Evolutionary conservation across 2,888 invertebrate species (phyloP).

Genomic region (Dorcus hopei): DNA sequence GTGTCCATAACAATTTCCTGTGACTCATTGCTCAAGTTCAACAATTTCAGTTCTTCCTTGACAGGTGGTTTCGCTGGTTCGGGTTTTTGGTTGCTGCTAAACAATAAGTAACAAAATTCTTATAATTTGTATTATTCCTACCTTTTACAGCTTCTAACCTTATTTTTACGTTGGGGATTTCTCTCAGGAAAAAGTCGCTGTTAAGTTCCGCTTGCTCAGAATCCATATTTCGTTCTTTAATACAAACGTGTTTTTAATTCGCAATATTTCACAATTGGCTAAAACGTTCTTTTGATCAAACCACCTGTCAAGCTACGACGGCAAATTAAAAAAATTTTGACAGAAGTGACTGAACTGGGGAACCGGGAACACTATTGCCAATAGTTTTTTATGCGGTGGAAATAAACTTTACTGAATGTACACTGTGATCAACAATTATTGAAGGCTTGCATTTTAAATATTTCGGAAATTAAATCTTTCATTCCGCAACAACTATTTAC

Average conservation of each 20-base stretch:
- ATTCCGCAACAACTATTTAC: too few relatives aligned
- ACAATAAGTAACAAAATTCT: background rate
- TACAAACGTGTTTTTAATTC: background rate
- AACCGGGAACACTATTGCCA: background rate
- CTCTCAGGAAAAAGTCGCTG: slow-evolving; percentile 62
- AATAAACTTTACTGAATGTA: too few relatives aligned
- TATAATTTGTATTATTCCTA: background rate
- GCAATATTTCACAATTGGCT: background rate
- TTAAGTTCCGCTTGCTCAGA: slow-evolving; percentile 26
- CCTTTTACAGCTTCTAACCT: slow-evolving; percentile 45
- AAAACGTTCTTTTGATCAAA: background rate
- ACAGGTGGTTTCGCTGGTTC: slow-evolving; percentile 49
- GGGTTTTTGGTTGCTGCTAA: slow-evolving; percentile 14
- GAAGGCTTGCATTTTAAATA: too few relatives aligned
- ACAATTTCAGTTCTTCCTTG: slow-evolving; percentile 73
- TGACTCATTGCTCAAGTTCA: slow-evolving; percentile 65
- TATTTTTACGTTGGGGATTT: slow-evolving; percentile 61
- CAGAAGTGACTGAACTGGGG: background rate
- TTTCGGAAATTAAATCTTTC: too few relatives aligned
- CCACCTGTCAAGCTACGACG: background rate
- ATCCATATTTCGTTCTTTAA: slow-evolving; percentile 21
- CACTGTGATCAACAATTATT: too few relatives aligned
- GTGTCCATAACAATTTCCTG: slow-evolving; percentile 74
- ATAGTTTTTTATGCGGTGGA: background rate
- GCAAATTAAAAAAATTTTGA: background rate